These are phyloP conservation scores for Lutjanus campechanus DNA, from an alignment of 2,797 vertebrate genomes.

Conservation along the genomic window DNA sequence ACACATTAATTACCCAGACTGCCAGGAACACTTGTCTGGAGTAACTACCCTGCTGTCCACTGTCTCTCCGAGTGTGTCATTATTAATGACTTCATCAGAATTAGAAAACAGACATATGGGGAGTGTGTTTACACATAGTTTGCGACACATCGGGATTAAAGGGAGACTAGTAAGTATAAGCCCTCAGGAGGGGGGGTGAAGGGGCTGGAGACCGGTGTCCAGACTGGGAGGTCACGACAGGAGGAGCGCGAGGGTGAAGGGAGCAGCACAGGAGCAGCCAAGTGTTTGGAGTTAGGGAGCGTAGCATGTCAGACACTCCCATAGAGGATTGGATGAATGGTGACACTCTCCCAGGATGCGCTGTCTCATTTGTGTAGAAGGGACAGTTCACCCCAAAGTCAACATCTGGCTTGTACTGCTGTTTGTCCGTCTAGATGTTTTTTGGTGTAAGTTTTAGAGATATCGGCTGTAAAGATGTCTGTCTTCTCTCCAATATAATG, in stretches of 20 bases:
- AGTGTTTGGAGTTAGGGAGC: constrained; percentile 69
- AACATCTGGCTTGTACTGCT: too few species aligned
- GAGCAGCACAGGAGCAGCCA: constrained; percentile 41
- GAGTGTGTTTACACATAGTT: constrained; percentile 40
- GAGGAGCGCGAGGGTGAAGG: constrained; percentile 34
- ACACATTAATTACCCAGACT: constrained; percentile 87
- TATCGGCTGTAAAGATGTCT: too few species aligned
- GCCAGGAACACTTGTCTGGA: constrained; percentile 82
- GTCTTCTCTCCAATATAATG: too few species aligned
- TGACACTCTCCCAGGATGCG: constrained; percentile 50
- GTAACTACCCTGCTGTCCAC: constrained; percentile 72
- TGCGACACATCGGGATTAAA: constrained; percentile 60
- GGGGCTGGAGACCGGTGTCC: constrained; percentile 17
- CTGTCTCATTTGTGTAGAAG: constrained; percentile 63
- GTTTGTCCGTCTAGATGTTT: too few species aligned
- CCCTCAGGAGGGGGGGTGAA: neutral
- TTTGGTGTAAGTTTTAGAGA: too few species aligned
- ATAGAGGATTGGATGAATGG: constrained; percentile 62
- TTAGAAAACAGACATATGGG: constrained; percentile 52
- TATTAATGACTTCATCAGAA: constrained; percentile 68
- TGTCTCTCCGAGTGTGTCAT: constrained; percentile 41
- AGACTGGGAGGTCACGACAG: constrained; percentile 60
- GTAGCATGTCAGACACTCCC: constrained; percentile 79
- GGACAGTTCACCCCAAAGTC: too few species aligned
- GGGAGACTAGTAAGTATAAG: constrained; percentile 18